Conservation (phyloP, 2,797 vertebrate species). For the Neosilurus mollespiculum region DNA sequence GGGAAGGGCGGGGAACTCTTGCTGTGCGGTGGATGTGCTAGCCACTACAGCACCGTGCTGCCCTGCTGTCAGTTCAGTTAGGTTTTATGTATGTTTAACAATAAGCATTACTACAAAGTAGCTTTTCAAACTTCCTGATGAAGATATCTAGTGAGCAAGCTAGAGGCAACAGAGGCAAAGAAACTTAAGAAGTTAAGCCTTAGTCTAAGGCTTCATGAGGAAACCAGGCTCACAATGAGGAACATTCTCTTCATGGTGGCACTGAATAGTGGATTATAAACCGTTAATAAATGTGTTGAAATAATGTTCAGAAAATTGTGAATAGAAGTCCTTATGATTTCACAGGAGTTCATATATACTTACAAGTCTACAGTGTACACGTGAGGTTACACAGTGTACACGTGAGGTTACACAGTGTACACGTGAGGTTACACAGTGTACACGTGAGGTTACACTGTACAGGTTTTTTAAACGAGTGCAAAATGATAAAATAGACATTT, state of each 20-base stretch:
- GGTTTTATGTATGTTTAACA: neutral
- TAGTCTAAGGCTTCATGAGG: neutral
- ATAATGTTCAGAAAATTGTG: neutral
- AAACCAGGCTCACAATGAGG: neutral
- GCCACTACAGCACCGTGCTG: too few relatives aligned
- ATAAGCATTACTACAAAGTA: neutral
- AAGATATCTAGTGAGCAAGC: neutral
- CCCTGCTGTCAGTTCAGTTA: neutral
- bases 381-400: too few relatives aligned
- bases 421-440: too few relatives aligned
- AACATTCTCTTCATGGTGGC: too few relatives aligned
- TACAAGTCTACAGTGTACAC: neutral
- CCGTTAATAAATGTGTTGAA: neutral
- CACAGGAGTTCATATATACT: neutral
- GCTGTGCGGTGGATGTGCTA: too few relatives aligned
- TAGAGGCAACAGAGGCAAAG: too few relatives aligned
- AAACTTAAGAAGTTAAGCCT: neutral
- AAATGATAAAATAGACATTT: neutral
- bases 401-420: too few relatives aligned
- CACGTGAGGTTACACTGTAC: too few relatives aligned
- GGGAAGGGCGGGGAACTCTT: too few relatives aligned
- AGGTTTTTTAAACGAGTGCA: neutral
- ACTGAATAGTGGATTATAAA: neutral
- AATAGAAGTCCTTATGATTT: neutral
- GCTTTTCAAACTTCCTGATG: neutral